Base-by-base conservation (phyloP, 2,888 invertebrate species). In the Caenorhabditis imperialis region DNA sequence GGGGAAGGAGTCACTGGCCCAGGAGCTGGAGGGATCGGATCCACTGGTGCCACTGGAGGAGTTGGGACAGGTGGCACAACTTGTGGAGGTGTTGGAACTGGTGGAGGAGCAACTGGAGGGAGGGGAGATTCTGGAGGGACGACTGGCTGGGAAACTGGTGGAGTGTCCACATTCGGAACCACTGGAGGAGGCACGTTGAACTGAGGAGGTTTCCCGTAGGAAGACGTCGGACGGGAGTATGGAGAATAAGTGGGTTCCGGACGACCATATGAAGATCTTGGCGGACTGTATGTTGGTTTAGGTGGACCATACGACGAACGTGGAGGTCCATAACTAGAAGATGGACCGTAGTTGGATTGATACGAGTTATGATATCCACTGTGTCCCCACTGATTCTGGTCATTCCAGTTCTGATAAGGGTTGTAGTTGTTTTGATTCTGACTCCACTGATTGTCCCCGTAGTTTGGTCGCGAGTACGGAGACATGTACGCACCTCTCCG, bases 191-290 rank as follows among this genome's bases (percentile, higher is more conserved):
- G 37, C 30, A 51, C 58, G 51, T 65, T 48, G 20, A 60, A 44
- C 18, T 73, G 73, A 5, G 57, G 47, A 47, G 73, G 73, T 16
- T 65, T 50, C 20, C 73, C 73, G 37, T 73, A 73, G 3, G 73
- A 65, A 14, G 74, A 69, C 0, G 54, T 44, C 23, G 72, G 72
- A 12, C 72, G 58, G 22, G 62, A 63, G 47, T 72, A 73, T 10
- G 72, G 55, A 35, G 65, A 73, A 16, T 70, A 61, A 6, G 54
- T 37, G 12, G 55, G 42, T 30, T 71, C 61, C n/a, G 72, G 72
- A 35, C 63, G 51, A 6, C 63, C 40, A 23, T 72, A 72, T n/a
- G 57, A 45, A 6, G 63, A 63, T 33, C 40, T 55, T 0, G 70
- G 70, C 7, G 70, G 25, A 0, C 40, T 54, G 42, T 72, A 72